These are phyloP conservation scores for Luidia sarsii DNA, from an alignment of 53 echinoderm and acorn worm species.

Conservation along the genomic window DNA sequence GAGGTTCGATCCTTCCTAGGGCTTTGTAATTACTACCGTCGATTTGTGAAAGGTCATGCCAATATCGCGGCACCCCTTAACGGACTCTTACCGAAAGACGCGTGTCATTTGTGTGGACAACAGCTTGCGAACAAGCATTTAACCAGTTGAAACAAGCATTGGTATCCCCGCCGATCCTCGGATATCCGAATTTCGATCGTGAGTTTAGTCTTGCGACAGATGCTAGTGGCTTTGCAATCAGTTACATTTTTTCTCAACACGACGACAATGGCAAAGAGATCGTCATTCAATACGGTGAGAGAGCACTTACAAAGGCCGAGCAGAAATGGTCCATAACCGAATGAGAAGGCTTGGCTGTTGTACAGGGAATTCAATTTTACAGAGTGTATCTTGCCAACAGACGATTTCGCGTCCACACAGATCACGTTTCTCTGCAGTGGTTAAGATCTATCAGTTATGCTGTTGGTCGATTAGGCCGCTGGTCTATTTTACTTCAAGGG, in stretches of 20 bases:
- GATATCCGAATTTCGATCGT: conserved; percentile 30
- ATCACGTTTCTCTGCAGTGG: conserved; percentile 6
- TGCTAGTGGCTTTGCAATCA: conserved; percentile 25
- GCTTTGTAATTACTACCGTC: background rate
- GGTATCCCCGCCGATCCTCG: conserved; percentile 33
- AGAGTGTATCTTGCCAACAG: background rate
- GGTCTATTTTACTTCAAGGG: conserved; percentile 5
- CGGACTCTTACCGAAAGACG: background rate
- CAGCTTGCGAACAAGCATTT: conserved; percentile 46
- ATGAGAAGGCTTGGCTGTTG: background rate
- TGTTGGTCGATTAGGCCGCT: background rate
- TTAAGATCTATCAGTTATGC: background rate
- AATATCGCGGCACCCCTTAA: background rate
- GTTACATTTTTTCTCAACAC: background rate
- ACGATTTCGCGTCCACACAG: background rate
- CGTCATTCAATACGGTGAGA: background rate
- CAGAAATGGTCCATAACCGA: background rate
- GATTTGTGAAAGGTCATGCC: conserved; percentile 4
- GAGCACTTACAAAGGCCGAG: background rate
- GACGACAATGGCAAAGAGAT: background rate
- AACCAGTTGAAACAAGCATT: conserved; percentile 31
- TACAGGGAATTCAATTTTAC: background rate
- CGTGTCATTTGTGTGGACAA: conserved; percentile 8
- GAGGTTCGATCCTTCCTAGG: background rate
- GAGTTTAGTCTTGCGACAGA: conserved; percentile 42